These are phyloP conservation scores for Halcyon smyrnensis DNA, from an alignment of 2,797 vertebrate species.

Conservation along the genomic window DNA sequence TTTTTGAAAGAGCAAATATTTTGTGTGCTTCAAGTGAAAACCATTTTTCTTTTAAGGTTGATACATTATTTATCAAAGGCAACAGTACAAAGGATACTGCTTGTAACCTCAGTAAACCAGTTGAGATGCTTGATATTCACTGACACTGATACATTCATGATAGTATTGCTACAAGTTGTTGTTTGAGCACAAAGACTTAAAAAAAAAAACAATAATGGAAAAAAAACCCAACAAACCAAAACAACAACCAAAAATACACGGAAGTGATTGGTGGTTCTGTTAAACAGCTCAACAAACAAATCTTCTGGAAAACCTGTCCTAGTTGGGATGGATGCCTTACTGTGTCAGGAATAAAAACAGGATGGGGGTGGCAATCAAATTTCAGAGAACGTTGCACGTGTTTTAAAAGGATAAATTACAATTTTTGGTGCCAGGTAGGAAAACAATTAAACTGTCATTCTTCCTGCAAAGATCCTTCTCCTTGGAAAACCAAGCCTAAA, in stretches of 20 bases:
- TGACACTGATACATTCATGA: not conserved
- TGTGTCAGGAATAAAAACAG: not conserved
- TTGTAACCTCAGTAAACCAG: not conserved
- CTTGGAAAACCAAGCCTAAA: not conserved
- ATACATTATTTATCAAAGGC: constrained; percentile 10
- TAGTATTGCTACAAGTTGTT: not conserved
- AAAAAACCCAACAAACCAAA: too few relatives aligned
- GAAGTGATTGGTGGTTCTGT: not conserved
- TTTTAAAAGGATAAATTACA: not conserved
- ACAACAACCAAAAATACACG: not conserved
- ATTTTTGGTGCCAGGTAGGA: not conserved
- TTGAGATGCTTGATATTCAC: not conserved
- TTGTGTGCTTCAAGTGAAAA: not conserved
- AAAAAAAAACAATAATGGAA: too few relatives aligned
- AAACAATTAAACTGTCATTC: not conserved
- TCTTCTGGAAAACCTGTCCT: not conserved
- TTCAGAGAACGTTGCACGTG: not conserved
- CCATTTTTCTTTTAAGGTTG: not conserved
- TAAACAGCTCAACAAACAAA: not conserved
- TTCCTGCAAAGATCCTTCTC: not conserved
- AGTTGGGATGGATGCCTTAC: not conserved
- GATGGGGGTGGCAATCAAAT: not conserved
- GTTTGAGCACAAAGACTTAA: not conserved
- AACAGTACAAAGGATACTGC: not conserved
- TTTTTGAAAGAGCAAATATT: not conserved